These are phyloP conservation scores for Phalacrocorax brasilianus DNA, from an alignment of 2,113 vertebrate species.

Conservation along the genomic window DNA sequence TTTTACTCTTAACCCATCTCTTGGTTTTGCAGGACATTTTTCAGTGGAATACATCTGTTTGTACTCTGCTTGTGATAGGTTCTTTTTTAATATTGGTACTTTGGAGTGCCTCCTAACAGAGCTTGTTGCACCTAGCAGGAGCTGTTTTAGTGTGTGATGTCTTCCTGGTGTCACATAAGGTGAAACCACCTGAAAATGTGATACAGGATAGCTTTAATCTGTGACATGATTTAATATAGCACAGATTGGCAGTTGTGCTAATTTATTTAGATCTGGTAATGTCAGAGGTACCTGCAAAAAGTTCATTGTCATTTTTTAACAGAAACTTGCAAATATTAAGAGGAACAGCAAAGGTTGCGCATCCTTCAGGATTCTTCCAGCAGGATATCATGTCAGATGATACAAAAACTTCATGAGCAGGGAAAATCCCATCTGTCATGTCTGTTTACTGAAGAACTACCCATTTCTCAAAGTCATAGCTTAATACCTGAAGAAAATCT, in stretches of 20 bases:
- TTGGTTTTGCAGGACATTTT: neutral
- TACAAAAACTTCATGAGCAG: neutral
- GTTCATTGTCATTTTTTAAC: neutral
- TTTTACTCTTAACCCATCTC: neutral
- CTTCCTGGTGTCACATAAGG: neutral
- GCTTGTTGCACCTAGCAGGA: neutral
- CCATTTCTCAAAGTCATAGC: neutral
- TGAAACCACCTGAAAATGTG: neutral
- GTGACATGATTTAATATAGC: neutral
- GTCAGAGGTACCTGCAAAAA: neutral
- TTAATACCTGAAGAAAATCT: neutral
- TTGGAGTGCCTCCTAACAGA: neutral
- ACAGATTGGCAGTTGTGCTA: neutral
- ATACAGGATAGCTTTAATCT: neutral
- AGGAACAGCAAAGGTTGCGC: neutral
- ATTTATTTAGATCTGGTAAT: neutral
- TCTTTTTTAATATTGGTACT: neutral
- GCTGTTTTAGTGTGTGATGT: neutral
- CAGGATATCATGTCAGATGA: neutral
- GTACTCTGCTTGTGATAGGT: neutral
- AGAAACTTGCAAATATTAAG: neutral
- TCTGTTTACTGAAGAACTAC: neutral
- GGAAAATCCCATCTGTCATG: neutral
- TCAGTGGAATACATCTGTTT: rapidly evolving
- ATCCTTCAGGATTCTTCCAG: neutral